Conservation (phyloP, 2,797 vertebrate genomes). For the Microctenopoma stevenorrisi region DNA sequence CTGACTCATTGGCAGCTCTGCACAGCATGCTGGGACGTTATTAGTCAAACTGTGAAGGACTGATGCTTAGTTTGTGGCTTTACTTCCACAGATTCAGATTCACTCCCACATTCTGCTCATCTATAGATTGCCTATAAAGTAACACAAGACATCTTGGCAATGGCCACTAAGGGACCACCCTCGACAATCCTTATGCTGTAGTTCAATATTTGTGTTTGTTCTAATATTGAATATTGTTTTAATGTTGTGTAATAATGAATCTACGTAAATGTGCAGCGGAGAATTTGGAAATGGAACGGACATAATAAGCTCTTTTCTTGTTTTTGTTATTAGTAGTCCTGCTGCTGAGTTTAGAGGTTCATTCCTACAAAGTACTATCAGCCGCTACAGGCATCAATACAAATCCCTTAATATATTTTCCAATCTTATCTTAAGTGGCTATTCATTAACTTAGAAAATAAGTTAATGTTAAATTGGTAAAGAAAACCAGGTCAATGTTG, state of each 20-base stretch:
- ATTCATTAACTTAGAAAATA: conserved; percentile 6
- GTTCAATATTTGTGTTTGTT: not conserved
- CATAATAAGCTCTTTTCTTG: not conserved
- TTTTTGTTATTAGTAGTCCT: not conserved
- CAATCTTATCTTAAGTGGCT: not conserved
- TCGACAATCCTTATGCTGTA: conserved; percentile 6
- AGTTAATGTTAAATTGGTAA: not conserved
- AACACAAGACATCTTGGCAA: conserved; percentile 22
- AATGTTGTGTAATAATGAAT: not conserved
- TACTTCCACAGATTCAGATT: conserved; percentile 39
- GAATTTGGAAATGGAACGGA: not conserved
- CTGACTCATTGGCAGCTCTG: conserved; percentile 65
- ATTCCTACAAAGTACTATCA: not conserved
- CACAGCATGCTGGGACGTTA: conserved; percentile 64
- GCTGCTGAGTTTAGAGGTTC: not conserved
- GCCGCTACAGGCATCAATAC: not conserved
- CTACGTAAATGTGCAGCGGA: not conserved
- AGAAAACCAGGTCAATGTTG: not conserved
- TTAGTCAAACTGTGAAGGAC: conserved; percentile 62
- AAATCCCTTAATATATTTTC: not conserved
- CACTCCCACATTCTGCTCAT: conserved; percentile 53
- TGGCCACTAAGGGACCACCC: conserved; percentile 3
- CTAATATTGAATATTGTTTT: not conserved
- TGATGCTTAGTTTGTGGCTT: conserved; percentile 38
- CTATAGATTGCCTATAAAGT: conserved; percentile 27